Base-by-base conservation (phyloP, 1,140 invertebrate genomes). In the Anagrus nilaparvatae region DNA sequence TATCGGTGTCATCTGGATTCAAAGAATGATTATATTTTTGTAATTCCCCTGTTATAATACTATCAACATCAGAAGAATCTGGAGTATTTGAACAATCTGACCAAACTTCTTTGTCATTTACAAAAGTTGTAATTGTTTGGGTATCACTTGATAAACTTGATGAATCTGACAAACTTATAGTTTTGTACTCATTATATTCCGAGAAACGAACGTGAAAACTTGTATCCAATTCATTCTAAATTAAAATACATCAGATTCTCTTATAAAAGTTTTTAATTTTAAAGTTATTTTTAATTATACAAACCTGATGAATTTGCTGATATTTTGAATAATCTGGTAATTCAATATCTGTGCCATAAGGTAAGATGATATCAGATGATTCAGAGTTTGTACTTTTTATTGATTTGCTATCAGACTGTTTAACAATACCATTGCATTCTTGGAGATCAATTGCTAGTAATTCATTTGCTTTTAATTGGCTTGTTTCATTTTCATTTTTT, bases 171-270 rank as follows among this genome's bases (percentile, higher is more conserved):
- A 61, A 47, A 32, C 55, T 57, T 47, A 65, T 59, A 5, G 60
- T 65, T 48, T 62, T 65, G n/a, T 65, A 66, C 18, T 67, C 61
- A 27, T 68, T 65, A 31, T 53, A 55, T 42, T 69, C 66, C 12
- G 65, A 50, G 46, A 69, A 70, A 54, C 65, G 57, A 5, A 70
- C 67, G 29, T 63, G 66, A 20, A 63, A 41, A 44, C 58, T 63
- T 8, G 16, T 29, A 30, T 56, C 47, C 9, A 48, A 24, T 19
- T 58, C 48, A n/a, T 48, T 39, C 24, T 48, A 33, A 9, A 16
- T 32, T 17, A 16, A 17, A 32, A 30, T 8, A 8, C 12, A 25
- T 25, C 6, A 25, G 24, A 6, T 25, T 25, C 12, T 25, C 12
- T 25, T 25, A 25, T 25, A 12, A 25, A 25, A 25, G 12, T 12